Conservation (phyloP, 1,140 invertebrate genomes). For the Diorhabda carinulata region DNA sequence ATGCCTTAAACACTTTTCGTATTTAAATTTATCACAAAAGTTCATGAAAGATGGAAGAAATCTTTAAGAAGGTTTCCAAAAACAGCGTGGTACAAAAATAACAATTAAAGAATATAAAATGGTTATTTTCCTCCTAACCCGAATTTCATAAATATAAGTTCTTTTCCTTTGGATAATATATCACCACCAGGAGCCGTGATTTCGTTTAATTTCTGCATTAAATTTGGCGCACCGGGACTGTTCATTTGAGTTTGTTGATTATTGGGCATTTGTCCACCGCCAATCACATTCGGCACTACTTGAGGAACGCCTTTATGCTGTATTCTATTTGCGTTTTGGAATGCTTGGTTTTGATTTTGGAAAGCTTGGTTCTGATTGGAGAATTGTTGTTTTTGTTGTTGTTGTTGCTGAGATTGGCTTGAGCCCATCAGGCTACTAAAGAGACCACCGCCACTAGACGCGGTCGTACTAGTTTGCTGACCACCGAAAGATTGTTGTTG, state of each 20-base stretch:
- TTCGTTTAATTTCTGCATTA: slow-evolving; percentile 79
- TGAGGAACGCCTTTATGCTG: slow-evolving; percentile 55
- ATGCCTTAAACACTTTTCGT: not conserved
- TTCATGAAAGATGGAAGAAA: not conserved
- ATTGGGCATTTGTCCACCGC: slow-evolving; percentile 42
- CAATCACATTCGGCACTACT: slow-evolving; percentile 56
- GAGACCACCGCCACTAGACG: slow-evolving; percentile 31
- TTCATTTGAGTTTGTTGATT: slow-evolving; percentile 48
- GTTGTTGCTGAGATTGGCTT: slow-evolving; percentile 35
- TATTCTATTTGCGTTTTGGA: slow-evolving; percentile 32
- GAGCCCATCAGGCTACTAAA: slow-evolving; percentile 38
- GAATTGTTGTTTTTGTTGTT: slow-evolving; percentile 35
- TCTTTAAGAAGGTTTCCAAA: slow-evolving; percentile 27
- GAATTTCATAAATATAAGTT: slow-evolving; percentile 88
- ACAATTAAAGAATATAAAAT: slow-evolving; percentile 24
- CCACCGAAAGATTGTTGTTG: slow-evolving; percentile 5
- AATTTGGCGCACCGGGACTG: slow-evolving; percentile 57
- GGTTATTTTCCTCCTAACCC: slow-evolving; percentile 74
- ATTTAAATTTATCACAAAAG: not conserved
- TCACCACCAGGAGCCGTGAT: slow-evolving; percentile 77
- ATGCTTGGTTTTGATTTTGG: slow-evolving; percentile 25
- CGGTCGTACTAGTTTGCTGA: slow-evolving; percentile 17
- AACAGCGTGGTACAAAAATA: slow-evolving; percentile 30
- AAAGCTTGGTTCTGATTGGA: slow-evolving; percentile 35
- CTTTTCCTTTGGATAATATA: slow-evolving; percentile 84